Base-by-base conservation (phyloP, 2,888 invertebrate species). In the Nasonovia ribisnigri region DNA sequence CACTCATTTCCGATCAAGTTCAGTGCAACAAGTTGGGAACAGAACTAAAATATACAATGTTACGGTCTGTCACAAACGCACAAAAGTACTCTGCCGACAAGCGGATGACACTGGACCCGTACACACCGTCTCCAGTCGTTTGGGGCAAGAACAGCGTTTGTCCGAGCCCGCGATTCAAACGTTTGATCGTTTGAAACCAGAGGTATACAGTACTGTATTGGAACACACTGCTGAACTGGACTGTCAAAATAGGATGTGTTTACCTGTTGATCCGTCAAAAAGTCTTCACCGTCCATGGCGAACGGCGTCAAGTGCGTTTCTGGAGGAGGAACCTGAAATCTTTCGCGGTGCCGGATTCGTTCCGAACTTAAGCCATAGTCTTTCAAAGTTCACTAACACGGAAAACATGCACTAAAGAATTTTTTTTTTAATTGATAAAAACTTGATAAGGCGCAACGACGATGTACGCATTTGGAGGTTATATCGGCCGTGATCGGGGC, bases 251-350 rank as follows among this genome's bases (percentile, higher is more conserved):
- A 8, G 36, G 36, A 36, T 77, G 36, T 8, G 8, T 77, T 84
- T 92, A 92, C 92, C 86, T 92, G 92, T 84, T 92, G 92, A 92
- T 86, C 92, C 36, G n/a, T 86, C 54, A 92, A 20, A 87, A 86
- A 92, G 46, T 92, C 92, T 43, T 92, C 86, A 24, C 86, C 60
- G 92, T 92, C 92, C 92, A 92, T 92, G 24, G 42, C 46, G 92
- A 92, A 87, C 86, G 86, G 60, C 16, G 42, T 29, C 46, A 6
- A 8, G 67, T 67, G 36, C 6, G 77, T 77, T 36, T 77, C 36
- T 36, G 20, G 20, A 20, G 36, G 36, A 36, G 36, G 20, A 77
- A 36, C 36, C 77, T 77, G 77, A 77, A 77, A 36, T 36, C 1
- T 77, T 77, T 36, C 8, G 36, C 2, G 36, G 36, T 20, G 77